A percentile compares a stretch with the other conserved stretches of the same genome.
Conservation (phyloP, 2,888 invertebrate genomes). For the Sarcophaga carnaria region DNA sequence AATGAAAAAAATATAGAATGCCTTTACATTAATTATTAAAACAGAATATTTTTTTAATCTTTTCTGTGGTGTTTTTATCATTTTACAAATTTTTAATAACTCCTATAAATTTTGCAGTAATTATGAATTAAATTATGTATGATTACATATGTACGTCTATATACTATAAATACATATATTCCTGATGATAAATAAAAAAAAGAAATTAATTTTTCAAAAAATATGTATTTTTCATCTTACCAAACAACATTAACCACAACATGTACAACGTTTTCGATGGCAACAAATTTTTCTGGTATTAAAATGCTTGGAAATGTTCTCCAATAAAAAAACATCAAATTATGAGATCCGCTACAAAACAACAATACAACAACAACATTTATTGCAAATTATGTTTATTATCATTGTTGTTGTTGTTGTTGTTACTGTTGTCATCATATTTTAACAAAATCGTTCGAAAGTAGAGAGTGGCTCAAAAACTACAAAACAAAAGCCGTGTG, state of each 20-base stretch:
- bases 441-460: constrained; percentile 22
- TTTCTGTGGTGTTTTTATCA: too few relatives aligned
- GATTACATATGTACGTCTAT: too few relatives aligned
- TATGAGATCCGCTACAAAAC: constrained; percentile 65
- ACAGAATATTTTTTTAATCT: too few relatives aligned
- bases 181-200: background rate
- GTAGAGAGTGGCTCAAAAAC: constrained; percentile 48
- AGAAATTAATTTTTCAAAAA: constrained; percentile 33
- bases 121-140: too few relatives aligned
- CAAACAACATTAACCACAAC: constrained; percentile 65
- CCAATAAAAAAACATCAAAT: constrained; percentile 64
- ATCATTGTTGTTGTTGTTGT: constrained; percentile 7
- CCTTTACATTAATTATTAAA: too few relatives aligned
- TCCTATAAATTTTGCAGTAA: too few relatives aligned
- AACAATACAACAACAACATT: constrained; percentile 45
- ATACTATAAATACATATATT: background rate
- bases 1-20: too few relatives aligned
- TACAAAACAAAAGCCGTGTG: constrained; percentile 52
- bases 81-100: too few relatives aligned
- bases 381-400: constrained; percentile 48
- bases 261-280: constrained; percentile 50
- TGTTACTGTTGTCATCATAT: constrained; percentile 31
- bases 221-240: constrained; percentile 46
- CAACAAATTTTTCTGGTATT: constrained; percentile 59
- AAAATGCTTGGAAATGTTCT: constrained; percentile 56